phyloP scores from a whole-genome alignment of 2,888 invertebrate genomes.

The Ichneumon xanthorius region DNA sequence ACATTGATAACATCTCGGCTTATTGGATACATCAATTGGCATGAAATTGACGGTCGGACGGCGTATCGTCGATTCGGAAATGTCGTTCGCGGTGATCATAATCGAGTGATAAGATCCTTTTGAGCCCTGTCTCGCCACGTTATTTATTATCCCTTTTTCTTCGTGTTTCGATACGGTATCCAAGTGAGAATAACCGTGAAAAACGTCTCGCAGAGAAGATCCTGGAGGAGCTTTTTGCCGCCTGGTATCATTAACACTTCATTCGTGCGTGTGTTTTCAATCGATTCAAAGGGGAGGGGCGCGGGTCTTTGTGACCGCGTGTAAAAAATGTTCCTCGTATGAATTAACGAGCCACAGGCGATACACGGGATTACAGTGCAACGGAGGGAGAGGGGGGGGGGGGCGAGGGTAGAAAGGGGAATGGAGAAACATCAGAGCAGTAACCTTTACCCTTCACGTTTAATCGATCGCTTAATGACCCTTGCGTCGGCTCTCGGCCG shows the following conservation, averaged over 20 bases:
- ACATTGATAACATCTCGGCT: constrained; percentile 13
- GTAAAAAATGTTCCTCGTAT: constrained; percentile 71
- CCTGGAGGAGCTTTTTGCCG: neutral
- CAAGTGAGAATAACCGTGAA: neutral
- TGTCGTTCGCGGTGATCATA: neutral
- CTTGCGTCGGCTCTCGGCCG: constrained; percentile 65
- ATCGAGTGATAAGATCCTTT: neutral
- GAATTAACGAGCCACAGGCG: constrained; percentile 73
- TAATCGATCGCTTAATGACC: constrained; percentile 83
- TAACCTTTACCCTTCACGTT: constrained; percentile 79
- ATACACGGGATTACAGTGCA: neutral
- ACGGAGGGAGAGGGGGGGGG: neutral
- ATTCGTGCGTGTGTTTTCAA: constrained; percentile 38
- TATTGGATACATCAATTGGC: constrained; percentile 23
- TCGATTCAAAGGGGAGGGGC: constrained; percentile 24
- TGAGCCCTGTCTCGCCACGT: neutral
- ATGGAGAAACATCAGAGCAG: constrained; percentile 50
- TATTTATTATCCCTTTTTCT: constrained; percentile 2
- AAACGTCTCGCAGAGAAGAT: neutral
- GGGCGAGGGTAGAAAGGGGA: constrained; percentile 10
- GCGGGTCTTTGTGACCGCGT: neutral
- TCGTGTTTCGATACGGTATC: constrained; percentile 4
- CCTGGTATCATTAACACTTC: constrained; percentile 50
- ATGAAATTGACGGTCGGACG: constrained; percentile 29
- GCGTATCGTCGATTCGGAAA: constrained; percentile 16